Conservation (phyloP, 1,140 invertebrate genomes). For the Glomeris maerens region DNA sequence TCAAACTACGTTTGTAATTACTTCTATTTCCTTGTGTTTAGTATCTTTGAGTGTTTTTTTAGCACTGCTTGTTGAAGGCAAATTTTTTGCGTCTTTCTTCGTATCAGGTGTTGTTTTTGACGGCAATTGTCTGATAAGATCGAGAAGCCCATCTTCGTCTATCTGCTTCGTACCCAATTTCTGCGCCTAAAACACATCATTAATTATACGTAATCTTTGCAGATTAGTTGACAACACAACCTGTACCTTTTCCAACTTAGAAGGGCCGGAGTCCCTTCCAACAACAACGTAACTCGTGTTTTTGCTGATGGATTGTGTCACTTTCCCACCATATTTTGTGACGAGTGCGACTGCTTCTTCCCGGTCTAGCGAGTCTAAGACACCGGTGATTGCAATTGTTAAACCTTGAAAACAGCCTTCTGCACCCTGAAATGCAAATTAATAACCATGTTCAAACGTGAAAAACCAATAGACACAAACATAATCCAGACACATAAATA, state of each 20-base stretch:
- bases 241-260: conserved; percentile 57
- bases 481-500: background rate
- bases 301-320: conserved; percentile 54
- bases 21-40: too few species aligned
- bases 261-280: conserved; percentile 66
- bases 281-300: conserved; percentile 69
- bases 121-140: conserved; percentile 47
- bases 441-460: conserved; percentile 10
- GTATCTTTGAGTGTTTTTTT: too few species aligned
- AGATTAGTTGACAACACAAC: background rate
- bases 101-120: too few species aligned
- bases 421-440: conserved; percentile 41
- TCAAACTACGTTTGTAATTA: too few species aligned
- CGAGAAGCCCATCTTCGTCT: conserved; percentile 66
- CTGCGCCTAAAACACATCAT: conserved; percentile 37
- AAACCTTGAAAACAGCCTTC: conserved; percentile 57
- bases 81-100: too few species aligned
- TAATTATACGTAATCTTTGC: conserved; percentile 6
- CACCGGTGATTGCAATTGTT: conserved; percentile 72
- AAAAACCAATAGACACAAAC: background rate
- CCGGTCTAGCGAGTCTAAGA: conserved; percentile 72
- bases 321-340: conserved; percentile 61
- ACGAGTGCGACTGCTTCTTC: conserved; percentile 61
- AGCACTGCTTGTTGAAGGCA: too few species aligned
- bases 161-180: conserved; percentile 52